A percentile compares a stretch with the other conserved stretches of the same genome.
These are phyloP conservation scores for Scalopus aquaticus DNA, from an alignment of 2,113 vertebrate species.

Conservation along the genomic window DNA sequence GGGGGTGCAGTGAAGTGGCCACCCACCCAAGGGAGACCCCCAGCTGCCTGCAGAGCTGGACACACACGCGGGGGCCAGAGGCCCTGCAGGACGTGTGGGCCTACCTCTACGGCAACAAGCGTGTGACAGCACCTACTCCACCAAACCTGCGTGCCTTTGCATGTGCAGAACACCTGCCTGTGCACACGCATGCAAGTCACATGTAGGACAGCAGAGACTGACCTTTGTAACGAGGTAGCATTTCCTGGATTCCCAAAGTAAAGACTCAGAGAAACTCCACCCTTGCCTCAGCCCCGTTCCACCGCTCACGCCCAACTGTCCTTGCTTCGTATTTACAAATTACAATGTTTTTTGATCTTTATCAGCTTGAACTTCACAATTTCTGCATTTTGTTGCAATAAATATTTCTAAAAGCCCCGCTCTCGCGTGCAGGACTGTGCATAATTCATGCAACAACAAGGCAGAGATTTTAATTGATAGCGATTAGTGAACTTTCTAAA, in stretches of 20 bases:
- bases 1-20: too few relatives aligned
- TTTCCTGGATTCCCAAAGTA: background rate
- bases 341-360: background rate
- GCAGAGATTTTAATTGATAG: conserved; percentile 68
- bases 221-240: too few relatives aligned
- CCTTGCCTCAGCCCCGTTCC: rapidly evolving
- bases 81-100: too few relatives aligned
- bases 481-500: conserved; percentile 75
- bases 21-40: too few relatives aligned
- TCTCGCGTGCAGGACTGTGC: background rate
- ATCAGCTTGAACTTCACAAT: background rate
- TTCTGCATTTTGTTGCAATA: conserved; percentile 45
- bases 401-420: conserved; percentile 30
- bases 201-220: too few relatives aligned
- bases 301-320: rapidly evolving
- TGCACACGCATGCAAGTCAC: too few relatives aligned
- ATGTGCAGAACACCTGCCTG: too few relatives aligned
- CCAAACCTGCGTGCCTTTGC: too few relatives aligned
- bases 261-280: background rate
- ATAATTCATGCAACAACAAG: conserved; percentile 61
- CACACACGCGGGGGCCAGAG: too few relatives aligned
- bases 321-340: background rate
- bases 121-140: too few relatives aligned
- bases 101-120: too few relatives aligned
- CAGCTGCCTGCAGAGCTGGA: too few relatives aligned